Percentiles rank a stretch among this genome's conserved stretches.
Evolutionary conservation across 2,113 vertebrate genomes (phyloP).

Genomic region (Poecilia latipinna): DNA sequence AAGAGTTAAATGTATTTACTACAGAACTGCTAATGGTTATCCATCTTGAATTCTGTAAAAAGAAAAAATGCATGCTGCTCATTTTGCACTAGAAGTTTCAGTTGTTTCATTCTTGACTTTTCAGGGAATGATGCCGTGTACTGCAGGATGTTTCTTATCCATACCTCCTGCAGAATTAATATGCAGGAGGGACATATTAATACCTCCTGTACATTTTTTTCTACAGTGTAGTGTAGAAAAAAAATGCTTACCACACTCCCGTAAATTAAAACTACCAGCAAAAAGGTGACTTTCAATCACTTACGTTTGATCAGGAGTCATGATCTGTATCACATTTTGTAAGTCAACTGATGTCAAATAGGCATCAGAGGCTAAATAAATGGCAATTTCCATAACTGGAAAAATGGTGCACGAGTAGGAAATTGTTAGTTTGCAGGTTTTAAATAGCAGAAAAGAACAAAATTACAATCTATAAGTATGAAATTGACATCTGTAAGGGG

Average conservation of each 20-base stretch:
- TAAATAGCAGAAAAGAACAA: neutral
- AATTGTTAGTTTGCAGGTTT: neutral
- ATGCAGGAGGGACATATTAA: too few relatives aligned
- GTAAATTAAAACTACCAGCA: neutral
- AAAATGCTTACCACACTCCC: neutral
- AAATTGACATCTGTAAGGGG: neutral
- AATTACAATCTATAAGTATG: neutral
- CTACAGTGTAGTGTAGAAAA: neutral
- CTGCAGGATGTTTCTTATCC: too few relatives aligned
- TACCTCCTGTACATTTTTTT: too few relatives aligned
- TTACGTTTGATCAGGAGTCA: neutral
- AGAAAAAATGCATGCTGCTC: neutral
- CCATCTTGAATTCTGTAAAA: neutral
- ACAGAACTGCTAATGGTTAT: neutral
- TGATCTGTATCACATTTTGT: neutral
- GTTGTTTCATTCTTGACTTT: neutral
- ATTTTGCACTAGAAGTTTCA: neutral
- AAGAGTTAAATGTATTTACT: neutral
- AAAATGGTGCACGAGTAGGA: too few relatives aligned
- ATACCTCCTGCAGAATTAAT: too few relatives aligned
- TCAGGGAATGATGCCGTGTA: too few relatives aligned
- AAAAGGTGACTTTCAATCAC: too few relatives aligned
- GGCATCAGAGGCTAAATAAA: neutral
- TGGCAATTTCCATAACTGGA: neutral
- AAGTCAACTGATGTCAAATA: neutral